Evolutionary conservation across 2,888 invertebrate species (phyloP).

Genomic region (Tetragonisca angustula): DNA sequence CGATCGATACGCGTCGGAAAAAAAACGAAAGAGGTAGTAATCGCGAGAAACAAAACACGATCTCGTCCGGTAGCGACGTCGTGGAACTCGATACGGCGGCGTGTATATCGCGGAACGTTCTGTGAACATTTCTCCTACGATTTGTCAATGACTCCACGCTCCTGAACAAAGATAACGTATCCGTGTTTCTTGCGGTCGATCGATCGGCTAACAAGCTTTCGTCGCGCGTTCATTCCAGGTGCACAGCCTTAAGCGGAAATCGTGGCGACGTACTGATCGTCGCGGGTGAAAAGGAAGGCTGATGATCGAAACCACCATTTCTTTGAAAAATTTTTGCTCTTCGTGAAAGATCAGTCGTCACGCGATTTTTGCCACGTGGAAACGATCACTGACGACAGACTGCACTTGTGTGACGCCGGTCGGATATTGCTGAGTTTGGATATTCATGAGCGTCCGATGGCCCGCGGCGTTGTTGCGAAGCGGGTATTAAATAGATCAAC

Average conservation of each 20-base stretch:
- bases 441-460: background rate
- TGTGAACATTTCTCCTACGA: background rate
- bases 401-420: background rate
- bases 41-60: slow-evolving; percentile 21
- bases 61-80: slow-evolving; percentile 12
- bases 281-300: slow-evolving; percentile 63
- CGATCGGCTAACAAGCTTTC: slow-evolving; percentile 44
- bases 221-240: background rate
- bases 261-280: background rate
- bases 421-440: background rate
- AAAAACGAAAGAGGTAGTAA: slow-evolving; percentile 4
- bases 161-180: background rate
- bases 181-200: slow-evolving; percentile 17
- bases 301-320: slow-evolving; percentile 8
- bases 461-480: background rate
- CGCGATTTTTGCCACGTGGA: background rate
- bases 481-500: background rate
- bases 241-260: slow-evolving; percentile 53
- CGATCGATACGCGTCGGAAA: slow-evolving; percentile 35
- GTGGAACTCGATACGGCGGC: slow-evolving; percentile 25
- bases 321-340: slow-evolving; percentile 18
- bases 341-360: slow-evolving; percentile 1
- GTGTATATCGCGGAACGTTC: slow-evolving; percentile 7
- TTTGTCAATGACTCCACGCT: background rate
- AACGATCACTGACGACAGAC: background rate